phyloP scores from a whole-genome alignment of 2,113 vertebrate species.

The Lamprotornis superbus region DNA sequence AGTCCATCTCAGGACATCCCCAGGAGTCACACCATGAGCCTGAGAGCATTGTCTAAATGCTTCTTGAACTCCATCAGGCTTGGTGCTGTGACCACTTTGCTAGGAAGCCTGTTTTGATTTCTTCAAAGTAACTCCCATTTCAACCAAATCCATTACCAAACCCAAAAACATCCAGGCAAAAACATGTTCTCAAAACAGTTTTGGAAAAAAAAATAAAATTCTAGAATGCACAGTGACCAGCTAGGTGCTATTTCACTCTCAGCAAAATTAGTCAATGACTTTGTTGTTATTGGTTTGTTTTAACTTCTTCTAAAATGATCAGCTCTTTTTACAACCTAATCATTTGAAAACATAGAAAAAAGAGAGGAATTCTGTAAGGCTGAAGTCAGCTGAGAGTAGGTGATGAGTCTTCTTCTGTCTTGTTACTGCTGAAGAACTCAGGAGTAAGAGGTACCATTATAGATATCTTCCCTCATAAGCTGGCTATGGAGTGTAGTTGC shows the following conservation, averaged over 20 bases:
- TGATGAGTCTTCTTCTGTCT: neutral
- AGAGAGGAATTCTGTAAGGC: neutral
- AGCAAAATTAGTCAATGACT: neutral
- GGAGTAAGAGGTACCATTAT: neutral
- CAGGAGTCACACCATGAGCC: neutral
- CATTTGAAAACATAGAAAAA: neutral
- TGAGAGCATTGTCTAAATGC: neutral
- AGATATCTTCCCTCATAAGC: neutral
- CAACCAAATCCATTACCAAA: neutral
- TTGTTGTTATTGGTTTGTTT: neutral
- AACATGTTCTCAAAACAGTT: neutral
- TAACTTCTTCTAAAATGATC: neutral
- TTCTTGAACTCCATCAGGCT: neutral
- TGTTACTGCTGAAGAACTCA: neutral
- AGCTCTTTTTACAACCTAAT: neutral
- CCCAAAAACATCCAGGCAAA: neutral
- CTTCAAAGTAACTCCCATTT: neutral
- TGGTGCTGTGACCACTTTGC: neutral
- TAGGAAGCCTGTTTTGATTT: neutral
- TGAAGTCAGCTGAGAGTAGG: neutral
- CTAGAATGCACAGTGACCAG: neutral
- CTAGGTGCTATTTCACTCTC: neutral
- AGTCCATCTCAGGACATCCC: neutral
- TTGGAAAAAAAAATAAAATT: neutral
- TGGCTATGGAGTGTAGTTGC: neutral